phyloP scores from a whole-genome alignment of 1,140 invertebrate genomes.

The Lerema accius region DNA sequence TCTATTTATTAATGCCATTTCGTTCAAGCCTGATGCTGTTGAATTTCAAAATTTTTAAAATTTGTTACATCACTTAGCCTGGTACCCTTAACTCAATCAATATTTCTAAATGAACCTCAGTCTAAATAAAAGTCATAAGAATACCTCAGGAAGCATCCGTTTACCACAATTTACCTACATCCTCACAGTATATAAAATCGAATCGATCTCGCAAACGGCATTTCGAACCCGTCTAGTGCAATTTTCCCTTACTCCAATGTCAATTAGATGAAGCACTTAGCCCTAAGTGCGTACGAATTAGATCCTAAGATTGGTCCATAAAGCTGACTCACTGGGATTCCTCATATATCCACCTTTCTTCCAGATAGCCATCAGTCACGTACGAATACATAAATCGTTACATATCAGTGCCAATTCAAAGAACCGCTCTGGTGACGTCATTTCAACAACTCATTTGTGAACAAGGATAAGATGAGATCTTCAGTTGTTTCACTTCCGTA shows the following conservation, averaged over 20 bases:
- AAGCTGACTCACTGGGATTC: constrained; percentile 41
- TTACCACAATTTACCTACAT: too few relatives aligned
- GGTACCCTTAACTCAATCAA: too few relatives aligned
- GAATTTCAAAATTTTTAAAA: too few relatives aligned
- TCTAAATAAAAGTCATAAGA: too few relatives aligned
- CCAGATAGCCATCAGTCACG: constrained; percentile 42
- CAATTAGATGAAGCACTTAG: neutral
- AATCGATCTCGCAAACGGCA: neutral
- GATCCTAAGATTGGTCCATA: neutral
- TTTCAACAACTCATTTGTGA: constrained; percentile 28
- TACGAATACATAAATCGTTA: constrained; percentile 44
- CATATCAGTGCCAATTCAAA: constrained; percentile 36
- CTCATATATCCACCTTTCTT: constrained; percentile 32
- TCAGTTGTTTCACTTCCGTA: constrained; percentile 10
- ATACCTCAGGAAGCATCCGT: too few relatives aligned
- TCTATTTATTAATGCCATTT: too few relatives aligned
- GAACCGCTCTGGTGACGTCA: constrained; percentile 37
- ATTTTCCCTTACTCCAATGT: neutral
- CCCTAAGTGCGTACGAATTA: neutral
- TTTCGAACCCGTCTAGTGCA: neutral
- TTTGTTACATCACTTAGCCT: too few relatives aligned
- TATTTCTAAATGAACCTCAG: too few relatives aligned
- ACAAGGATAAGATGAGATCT: constrained; percentile 38
- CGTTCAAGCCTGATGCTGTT: too few relatives aligned
- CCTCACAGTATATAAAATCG: neutral